Base-by-base conservation (phyloP, 1,140 invertebrate species). In the Brachionus plicatilis region DNA sequence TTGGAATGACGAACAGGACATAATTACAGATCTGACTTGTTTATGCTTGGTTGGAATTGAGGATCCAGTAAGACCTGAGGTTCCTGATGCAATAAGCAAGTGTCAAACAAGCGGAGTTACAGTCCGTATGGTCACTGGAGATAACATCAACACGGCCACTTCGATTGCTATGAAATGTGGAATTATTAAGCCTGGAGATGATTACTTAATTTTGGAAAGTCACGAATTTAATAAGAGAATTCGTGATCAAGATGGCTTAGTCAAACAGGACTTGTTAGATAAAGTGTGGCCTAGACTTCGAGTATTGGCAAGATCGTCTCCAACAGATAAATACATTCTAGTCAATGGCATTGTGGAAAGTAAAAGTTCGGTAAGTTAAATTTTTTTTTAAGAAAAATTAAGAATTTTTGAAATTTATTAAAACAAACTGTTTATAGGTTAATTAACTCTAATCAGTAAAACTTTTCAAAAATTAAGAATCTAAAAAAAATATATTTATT, bases 1-100 rank as follows among this genome's bases (percentile, higher is more conserved):
- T 89, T 99, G 97, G 96, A 97, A 99, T 37, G 94, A 99, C 88
- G 97, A 99, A 89, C 95, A 96, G 70, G 93, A 94, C 86, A 87
- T 89, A 37, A 94, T 98, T 86, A 93, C 95, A 75, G 93, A 93
- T 86, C 85, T 88, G 83, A 88, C 88, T 11, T 85, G 85, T 60
- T 85, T 88, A 80, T 87, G 87, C 60, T 85, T 88, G 37, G 85
- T 88, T 29, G 88, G 88, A 20, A 88, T 88, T 86, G 88, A 88
- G 76, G 88, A 88, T 85, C 88, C 88, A 8, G 87, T 87, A 27
- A 33, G 83, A 47, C 37, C 29, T 6, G 83, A 83, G 12, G 82
- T 83, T 20, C 82, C 60, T 17, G 82, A 83, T 37, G 82, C 82
- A 33, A 83, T 83, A 37, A 4, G 17, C 24, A 83, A 83, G 47